Evolutionary conservation across 2,113 vertebrate genomes (phyloP).

Genomic region (Pseudois nayaur): DNA sequence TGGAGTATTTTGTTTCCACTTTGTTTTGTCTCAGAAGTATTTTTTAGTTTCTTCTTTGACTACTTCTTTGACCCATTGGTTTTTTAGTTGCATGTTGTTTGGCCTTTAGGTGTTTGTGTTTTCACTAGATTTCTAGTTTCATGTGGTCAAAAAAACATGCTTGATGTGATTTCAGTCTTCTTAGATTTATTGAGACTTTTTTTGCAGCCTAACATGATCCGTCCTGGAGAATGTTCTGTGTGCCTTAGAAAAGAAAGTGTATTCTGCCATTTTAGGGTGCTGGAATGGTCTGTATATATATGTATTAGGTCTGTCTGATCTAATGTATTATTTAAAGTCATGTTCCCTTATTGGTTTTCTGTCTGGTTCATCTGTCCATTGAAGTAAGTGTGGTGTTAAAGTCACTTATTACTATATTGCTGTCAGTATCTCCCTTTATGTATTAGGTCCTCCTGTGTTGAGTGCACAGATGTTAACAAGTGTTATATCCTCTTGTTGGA

Average conservation of each 20-base stretch:
- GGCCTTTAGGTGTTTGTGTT: neutral
- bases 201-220: neutral
- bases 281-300: neutral
- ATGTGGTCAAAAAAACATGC: neutral
- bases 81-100: neutral
- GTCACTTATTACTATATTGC: neutral
- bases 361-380: neutral
- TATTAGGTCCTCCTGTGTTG: neutral
- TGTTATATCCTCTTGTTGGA: neutral
- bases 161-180: neutral
- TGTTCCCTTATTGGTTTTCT: neutral
- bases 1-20: neutral
- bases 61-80: neutral
- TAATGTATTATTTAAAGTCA: neutral
- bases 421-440: neutral
- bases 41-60: neutral
- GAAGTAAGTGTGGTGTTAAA: neutral
- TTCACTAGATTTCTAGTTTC: neutral
- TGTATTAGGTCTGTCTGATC: neutral
- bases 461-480: neutral
- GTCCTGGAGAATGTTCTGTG: neutral
- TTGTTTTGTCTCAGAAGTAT: neutral
- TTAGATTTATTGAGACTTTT: neutral
- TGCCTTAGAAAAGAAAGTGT: neutral
- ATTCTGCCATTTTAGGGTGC: neutral